A percentile compares a stretch with the other conserved stretches of the same genome.
Conservation (phyloP, 2,797 vertebrate species). For the Antrozous pallidus region DNA sequence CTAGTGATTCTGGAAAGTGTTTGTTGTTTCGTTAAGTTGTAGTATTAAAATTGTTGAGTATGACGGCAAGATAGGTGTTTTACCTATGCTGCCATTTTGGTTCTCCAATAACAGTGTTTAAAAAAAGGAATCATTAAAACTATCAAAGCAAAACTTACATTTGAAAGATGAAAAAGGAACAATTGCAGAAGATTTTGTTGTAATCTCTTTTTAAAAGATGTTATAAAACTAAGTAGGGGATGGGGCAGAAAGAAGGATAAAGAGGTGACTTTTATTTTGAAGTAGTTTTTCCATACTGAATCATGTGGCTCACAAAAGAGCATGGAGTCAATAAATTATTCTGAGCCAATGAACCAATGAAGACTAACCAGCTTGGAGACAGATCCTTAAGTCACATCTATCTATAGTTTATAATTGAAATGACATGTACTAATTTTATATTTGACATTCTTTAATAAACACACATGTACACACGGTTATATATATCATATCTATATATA, state of each 20-base stretch:
- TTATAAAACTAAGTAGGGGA: neutral
- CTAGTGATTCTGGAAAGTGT: too few relatives aligned
- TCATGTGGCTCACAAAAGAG: neutral
- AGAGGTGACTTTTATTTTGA: neutral
- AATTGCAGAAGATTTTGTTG: neutral
- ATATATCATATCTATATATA: neutral
- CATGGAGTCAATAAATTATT: neutral
- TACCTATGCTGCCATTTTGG: too few relatives aligned
- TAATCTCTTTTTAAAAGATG: neutral
- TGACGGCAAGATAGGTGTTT: too few relatives aligned
- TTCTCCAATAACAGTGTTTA: neutral
- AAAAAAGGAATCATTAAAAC: neutral
- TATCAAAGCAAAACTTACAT: neutral
- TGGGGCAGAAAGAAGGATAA: neutral
- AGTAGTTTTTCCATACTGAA: neutral
- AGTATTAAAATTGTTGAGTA: too few relatives aligned
- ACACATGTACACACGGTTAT: neutral
- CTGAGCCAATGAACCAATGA: neutral
- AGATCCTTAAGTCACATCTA: neutral
- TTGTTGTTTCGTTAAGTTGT: too few relatives aligned
- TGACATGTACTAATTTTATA: neutral
- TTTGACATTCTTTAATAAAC: neutral
- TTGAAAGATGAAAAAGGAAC: neutral
- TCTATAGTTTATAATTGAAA: neutral
- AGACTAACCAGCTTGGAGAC: neutral